These are phyloP conservation scores for Hydrolagus affinis DNA, from an alignment of 2,113 vertebrate species.

Conservation along the genomic window DNA sequence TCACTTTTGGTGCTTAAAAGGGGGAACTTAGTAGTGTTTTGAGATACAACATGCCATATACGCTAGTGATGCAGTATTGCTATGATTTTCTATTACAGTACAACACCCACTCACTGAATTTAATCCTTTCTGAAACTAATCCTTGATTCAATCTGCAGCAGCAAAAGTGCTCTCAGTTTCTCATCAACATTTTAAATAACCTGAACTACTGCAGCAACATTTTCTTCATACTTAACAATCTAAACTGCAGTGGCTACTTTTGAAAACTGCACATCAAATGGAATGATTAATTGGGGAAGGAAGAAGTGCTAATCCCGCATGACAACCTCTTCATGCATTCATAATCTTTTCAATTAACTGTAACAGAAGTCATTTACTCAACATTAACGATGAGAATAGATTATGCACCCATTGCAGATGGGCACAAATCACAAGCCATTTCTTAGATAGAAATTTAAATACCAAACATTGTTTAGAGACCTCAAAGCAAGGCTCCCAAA, in stretches of 20 bases:
- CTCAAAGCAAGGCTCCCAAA: no score
- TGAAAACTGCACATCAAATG: background rate
- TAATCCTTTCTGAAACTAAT: background rate
- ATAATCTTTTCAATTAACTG: slow-evolving; percentile 9
- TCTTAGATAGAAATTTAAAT: background rate
- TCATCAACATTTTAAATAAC: background rate
- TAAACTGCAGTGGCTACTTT: background rate
- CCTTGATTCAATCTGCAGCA: background rate
- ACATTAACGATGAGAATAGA: background rate
- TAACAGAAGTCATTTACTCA: background rate
- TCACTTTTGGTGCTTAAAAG: no score
- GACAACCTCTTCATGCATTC: background rate
- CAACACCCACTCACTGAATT: no score
- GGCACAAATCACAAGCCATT: background rate
- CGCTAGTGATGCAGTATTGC: no score
- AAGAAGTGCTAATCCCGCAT: background rate
- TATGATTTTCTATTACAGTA: no score
- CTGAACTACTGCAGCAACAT: background rate
- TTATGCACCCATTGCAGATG: background rate
- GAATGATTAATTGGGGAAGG: background rate
- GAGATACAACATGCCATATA: no score
- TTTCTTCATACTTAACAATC: background rate
- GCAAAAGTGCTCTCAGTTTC: background rate
- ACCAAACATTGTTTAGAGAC: no score
- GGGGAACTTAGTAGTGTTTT: no score